A percentile compares a stretch with the other conserved stretches of the same genome.
These are phyloP conservation scores for Seriola rivoliana DNA, from an alignment of 2,113 vertebrate genomes.

Conservation along the genomic window DNA sequence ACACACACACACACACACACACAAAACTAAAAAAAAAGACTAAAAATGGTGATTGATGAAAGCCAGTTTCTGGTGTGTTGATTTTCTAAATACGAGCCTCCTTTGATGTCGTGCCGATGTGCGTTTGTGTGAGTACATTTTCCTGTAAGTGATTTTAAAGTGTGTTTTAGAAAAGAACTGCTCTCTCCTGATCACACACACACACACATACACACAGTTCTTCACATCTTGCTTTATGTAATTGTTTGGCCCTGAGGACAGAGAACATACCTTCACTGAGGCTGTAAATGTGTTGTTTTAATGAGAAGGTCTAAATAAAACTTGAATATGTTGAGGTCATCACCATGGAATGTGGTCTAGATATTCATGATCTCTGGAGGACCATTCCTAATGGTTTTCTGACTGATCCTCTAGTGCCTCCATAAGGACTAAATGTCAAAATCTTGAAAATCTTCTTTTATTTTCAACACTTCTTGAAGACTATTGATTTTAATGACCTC, in stretches of 20 bases:
- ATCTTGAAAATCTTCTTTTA: not conserved
- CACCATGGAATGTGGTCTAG: constrained; percentile 8
- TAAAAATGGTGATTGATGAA: constrained; percentile 63
- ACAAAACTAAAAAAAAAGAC: not conserved
- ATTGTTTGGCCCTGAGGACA: not conserved
- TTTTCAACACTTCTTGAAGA: not conserved
- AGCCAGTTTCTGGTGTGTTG: constrained; percentile 51
- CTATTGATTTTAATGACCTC: not conserved
- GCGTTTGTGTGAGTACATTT: constrained; percentile 29
- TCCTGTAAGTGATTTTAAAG: constrained; percentile 42
- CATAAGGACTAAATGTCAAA: not conserved
- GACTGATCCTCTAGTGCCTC: not conserved
- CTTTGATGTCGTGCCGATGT: constrained; percentile 49
- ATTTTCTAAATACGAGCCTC: constrained; percentile 46
- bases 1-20: not conserved
- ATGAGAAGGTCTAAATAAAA: not conserved
- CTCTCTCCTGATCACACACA: not conserved
- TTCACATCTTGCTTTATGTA: not conserved
- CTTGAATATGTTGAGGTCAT: not conserved
- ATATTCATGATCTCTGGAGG: constrained; percentile 9
- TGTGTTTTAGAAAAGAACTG: constrained; percentile 23
- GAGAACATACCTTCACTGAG: not conserved
- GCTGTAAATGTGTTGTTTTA: not conserved
- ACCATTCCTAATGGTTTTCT: not conserved
- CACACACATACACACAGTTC: not conserved